Conservation (phyloP, 2,797 vertebrate species). For the Syngnathus rostellatus region DNA sequence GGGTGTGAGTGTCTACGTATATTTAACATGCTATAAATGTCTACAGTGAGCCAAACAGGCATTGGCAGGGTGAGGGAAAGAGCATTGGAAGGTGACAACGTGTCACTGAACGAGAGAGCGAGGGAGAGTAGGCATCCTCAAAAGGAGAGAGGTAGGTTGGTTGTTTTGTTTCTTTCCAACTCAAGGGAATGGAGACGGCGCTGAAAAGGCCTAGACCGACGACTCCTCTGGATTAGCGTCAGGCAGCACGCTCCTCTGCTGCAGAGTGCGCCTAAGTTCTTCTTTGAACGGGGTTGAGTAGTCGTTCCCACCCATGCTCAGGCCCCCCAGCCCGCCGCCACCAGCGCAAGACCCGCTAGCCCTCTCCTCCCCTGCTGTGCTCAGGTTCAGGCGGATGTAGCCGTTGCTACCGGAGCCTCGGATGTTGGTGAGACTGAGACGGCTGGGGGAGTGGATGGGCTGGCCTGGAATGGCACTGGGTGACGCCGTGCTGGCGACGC, state of each 20-base stretch:
- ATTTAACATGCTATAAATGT: constrained; percentile 62
- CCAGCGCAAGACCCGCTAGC: constrained; percentile 67
- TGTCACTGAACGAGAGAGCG: constrained; percentile 33
- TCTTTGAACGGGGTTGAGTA: constrained; percentile 86
- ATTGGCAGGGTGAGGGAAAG: constrained; percentile 50
- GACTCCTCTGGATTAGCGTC: constrained; percentile 97
- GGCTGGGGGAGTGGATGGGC: constrained; percentile 85
- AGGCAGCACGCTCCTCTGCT: constrained; percentile 87
- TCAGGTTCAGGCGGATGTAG: constrained; percentile 87
- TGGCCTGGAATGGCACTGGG: constrained; percentile 83
- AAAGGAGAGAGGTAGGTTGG: constrained; percentile 73
- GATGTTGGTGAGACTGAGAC: constrained; percentile 86
- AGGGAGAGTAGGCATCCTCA: constrained; percentile 60
- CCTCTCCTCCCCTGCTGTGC: constrained; percentile 77
- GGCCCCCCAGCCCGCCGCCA: constrained; percentile 60
- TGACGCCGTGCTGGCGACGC: constrained; percentile 71
- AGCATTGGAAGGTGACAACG: constrained; percentile 33
- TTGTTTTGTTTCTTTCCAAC: constrained; percentile 55
- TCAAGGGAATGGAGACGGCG: constrained; percentile 19
- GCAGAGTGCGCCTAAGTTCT: constrained; percentile 87
- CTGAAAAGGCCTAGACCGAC: constrained; percentile 71
- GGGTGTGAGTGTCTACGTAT: constrained; percentile 48
- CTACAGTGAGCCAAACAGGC: constrained; percentile 59
- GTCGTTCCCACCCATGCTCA: constrained; percentile 70
- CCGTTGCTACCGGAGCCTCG: constrained; percentile 87